Evolutionary conservation across 2,797 vertebrate species (phyloP), one percentile per base, ranked within the genome.

Genomic region (Pseudopleuronectes americanus): DNA sequence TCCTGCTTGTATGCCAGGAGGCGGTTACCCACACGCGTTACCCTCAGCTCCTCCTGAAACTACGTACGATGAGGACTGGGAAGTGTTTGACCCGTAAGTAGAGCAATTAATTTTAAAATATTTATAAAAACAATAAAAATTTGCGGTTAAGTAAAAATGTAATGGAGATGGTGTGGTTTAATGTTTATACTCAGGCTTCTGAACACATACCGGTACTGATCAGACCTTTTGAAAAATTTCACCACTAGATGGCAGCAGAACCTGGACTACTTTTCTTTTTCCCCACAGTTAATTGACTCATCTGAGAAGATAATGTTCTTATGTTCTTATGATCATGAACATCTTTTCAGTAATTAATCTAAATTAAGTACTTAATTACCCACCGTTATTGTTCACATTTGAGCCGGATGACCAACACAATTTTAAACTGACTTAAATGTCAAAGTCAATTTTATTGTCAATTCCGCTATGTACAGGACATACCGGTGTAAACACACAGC

Each of bases 61-160:
- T 60, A 95, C 97, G 43, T 99, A 99, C 68, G 98, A 99, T 79
- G 98, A 99, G 89, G 98, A 99, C 90, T 99, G 98, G 98, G 98
- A 99, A 87, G 98, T 99, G 67, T 99, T 99, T 93, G 98, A 99
- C 90, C 98, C 98, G 98, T 99, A 90, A 96, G 98, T 96, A 56
- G 0, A 62, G 28, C 9, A 4, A 4, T 17, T 45, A 17, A 45
- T 17, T 8, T 14, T 14, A 16, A 14, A 6, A n/a, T n/a, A 31
- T 31, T 31, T 31, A 31, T 31, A 31, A 31, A 31, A 31, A 31
- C 28, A 31, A 31, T 31, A 31, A 0, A 8, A 31, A 2, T 31
- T 2, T 2, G 28, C 7, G 8, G 7, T 31, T 8, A 31, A 31
- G 7, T 31, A 31, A 12, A 14, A 19, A 1, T 14, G 4, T 38